Conservation (phyloP, 1,140 invertebrate species). For the Diprion similis region DNA sequence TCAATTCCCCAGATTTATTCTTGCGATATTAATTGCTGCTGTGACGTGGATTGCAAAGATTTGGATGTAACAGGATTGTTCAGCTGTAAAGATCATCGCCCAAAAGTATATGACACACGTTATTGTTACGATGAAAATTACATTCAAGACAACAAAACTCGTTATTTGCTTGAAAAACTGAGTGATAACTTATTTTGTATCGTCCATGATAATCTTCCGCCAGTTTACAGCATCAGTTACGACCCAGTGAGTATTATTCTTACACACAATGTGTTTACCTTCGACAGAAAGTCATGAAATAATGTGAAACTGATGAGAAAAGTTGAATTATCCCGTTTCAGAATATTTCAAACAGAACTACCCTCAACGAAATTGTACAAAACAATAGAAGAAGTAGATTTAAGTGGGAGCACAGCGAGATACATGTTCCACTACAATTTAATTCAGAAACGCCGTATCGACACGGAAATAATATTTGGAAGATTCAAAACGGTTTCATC, state of each 20-base stretch:
- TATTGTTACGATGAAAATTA: conserved; percentile 57
- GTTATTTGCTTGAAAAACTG: conserved; percentile 53
- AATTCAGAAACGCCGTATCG: conserved; percentile 45
- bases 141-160: conserved; percentile 52
- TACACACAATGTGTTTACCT: background rate
- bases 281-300: background rate
- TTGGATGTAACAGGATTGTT: conserved; percentile 51
- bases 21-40: conserved; percentile 59
- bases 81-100: conserved; percentile 42
- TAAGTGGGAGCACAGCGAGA: background rate
- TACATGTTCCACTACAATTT: conserved; percentile 25
- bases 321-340: background rate
- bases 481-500: conserved; percentile 45
- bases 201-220: conserved; percentile 56
- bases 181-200: conserved; percentile 57
- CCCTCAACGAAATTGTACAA: background rate
- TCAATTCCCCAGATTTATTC: conserved; percentile 35
- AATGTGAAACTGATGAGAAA: background rate
- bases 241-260: conserved; percentile 39
- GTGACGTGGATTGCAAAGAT: conserved; percentile 53
- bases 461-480: conserved; percentile 47
- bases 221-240: conserved; percentile 44
- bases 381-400: background rate
- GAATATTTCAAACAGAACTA: background rate
- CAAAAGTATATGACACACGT: conserved; percentile 51